Evolutionary conservation across 2,797 vertebrate species (phyloP), one percentile per base, ranked within the genome.

Genomic region (Ficedula albicollis): DNA sequence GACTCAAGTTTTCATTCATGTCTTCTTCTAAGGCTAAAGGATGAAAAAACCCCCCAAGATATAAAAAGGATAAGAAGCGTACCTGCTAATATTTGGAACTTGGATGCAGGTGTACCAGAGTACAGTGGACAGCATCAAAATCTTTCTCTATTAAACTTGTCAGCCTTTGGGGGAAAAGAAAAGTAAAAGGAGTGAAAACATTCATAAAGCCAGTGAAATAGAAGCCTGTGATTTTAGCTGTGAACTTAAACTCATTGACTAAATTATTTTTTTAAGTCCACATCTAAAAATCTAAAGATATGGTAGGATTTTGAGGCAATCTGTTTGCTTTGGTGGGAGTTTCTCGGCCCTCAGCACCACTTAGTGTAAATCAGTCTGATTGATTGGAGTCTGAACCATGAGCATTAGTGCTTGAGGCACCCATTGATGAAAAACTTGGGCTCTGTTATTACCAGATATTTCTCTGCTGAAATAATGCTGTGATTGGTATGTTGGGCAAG

Each of bases 381-480:
- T 52, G 63, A 89, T 4, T 74, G 5, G 34, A 56, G 38, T 74
- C 63, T 0, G 3, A 80, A 51, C 26, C 22, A 5, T 62, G 25
- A 22, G 20, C 38, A 2, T 55, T 60, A 60, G 44, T 44, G 67
- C 83, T 93, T 84, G 77, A 84, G 89, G 80, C 49, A 82, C 27
- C 55, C 55, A n/a, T 4, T 79, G 88, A 73, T 75, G 56, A 77
- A 88, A 84, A 94, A 46, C 25, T 36, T 74, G 17, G 51, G 13
- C 76, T 84, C 4, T 12, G 43, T 84, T 95, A 34, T 95, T 84
- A 63, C 51, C 66, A 79, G 60, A 29, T 75, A 27, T 80, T 89
- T 91, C 76, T 93, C 36, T 69, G 30, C 70, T 88, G 90, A 90
- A 90, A 70, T 90, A 84, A 56, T 12, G 12, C 70, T 51, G n/a